Base-by-base conservation (phyloP, 2,797 vertebrate species). In the Tolypeutes matacus region DNA sequence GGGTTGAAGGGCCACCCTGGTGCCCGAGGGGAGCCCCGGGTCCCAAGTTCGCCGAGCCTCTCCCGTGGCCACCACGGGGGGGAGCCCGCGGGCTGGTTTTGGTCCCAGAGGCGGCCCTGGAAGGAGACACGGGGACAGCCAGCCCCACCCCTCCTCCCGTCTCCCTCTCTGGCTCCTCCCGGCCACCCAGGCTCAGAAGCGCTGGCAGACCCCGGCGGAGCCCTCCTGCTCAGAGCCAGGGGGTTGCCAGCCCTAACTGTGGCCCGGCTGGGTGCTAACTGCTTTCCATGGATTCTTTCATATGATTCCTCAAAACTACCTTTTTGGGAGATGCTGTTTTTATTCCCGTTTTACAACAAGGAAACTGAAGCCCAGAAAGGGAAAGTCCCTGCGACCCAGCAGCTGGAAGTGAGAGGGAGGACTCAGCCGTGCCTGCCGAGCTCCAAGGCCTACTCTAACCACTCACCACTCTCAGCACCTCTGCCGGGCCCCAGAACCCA, bases 171-270 rank as follows among this genome's bases (percentile, higher is more conserved):
- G 15, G 34, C 21, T 10, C 39, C 53, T 7, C 60, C 2, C 0
- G 18, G 29, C 39, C 31, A 20, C 39, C 69, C n/a, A 5, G 21
- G 36, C 27, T 81, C 77, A 18, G 20, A 18, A n/a, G 12, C 36
- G 69, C 56, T 5, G 31, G 11, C 56, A 13, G 9, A 7, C 34
- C 39, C 34, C 3, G 29, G 2, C 13, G 1, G 0, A 21, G 4
- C n/a, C 29, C 31, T 73, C 49, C 31, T 7, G 0, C 42, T 13
- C 5, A 0, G 31, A 20, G 3, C 12, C 5, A 1, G 7, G 27
- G 12, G n/a, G 4, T 4, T 46, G 39, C 7, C 25, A 5, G 23
- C 42, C 18, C 29, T 13, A 8, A 7, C 31, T 27, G 5, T 3
- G n/a, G 62, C 67, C 1, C 0, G 0, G 3, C 13, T 36, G 17